Conservation (phyloP, 2,797 vertebrate species). For the Pseudomugil tenellus region DNA sequence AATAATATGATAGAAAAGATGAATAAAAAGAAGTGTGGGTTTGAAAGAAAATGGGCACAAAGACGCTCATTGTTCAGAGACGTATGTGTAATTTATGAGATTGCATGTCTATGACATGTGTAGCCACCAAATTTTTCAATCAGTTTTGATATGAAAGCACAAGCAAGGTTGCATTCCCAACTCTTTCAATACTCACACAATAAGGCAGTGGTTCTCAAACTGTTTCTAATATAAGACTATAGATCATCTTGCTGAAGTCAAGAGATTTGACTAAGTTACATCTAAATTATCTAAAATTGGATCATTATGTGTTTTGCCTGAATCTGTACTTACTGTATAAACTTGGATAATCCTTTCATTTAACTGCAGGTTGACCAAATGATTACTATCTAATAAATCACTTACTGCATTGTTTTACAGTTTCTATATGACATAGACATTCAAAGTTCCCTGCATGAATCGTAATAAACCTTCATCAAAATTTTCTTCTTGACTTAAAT, state of each 20-base stretch:
- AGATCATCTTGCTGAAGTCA: neutral
- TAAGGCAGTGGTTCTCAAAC: neutral
- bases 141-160: conserved; percentile 12
- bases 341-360: neutral
- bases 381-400: neutral
- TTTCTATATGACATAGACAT: neutral
- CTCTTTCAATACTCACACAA: neutral
- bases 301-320: neutral
- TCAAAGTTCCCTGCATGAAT: neutral
- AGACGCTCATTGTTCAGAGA: conserved; percentile 47
- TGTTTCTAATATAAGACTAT: neutral
- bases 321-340: neutral
- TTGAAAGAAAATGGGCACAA: conserved; percentile 30
- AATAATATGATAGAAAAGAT: conserved; percentile 42
- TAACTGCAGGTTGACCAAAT: neutral
- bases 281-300: neutral
- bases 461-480: neutral
- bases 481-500: too few species aligned
- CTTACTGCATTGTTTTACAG: neutral
- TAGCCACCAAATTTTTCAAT: conserved; percentile 21
- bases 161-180: neutral
- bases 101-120: conserved; percentile 16
- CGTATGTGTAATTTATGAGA: conserved; percentile 23
- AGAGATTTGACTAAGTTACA: neutral
- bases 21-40: conserved; percentile 31